These are phyloP conservation scores for Syrphus vitripennis DNA, from an alignment of 2,888 invertebrate species.

Conservation along the genomic window DNA sequence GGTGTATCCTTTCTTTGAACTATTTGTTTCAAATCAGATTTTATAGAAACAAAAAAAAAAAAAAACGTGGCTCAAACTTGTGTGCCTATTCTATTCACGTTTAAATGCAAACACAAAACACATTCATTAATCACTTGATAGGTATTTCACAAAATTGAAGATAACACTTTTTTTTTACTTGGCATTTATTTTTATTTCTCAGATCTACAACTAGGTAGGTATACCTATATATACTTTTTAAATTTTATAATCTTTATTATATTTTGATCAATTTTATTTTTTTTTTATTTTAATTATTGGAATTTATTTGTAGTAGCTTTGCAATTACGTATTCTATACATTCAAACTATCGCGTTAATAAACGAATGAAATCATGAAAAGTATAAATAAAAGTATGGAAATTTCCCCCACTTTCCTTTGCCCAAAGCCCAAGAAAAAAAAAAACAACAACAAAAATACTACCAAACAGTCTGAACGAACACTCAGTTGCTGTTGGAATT, in stretches of 20 bases:
- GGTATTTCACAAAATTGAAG: not conserved
- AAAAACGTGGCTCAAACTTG: not conserved
- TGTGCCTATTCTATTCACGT: not conserved
- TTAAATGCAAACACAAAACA: not conserved
- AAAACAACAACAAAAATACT: not conserved
- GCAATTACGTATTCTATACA: not conserved
- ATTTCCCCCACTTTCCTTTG: not conserved
- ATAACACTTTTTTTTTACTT: not conserved
- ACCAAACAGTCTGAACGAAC: not conserved
- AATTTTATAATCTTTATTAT: not conserved
- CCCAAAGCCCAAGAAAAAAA: not conserved
- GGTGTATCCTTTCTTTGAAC: not conserved
- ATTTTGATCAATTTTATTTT: not conserved
- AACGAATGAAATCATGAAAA: not conserved
- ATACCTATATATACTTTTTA: not conserved
- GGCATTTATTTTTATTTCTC: not conserved
- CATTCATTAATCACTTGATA: not conserved
- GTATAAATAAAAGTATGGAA: not conserved
- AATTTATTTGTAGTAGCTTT: not conserved
- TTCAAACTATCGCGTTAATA: not conserved
- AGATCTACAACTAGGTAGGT: not conserved
- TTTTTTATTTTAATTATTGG: not conserved
- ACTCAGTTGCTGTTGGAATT: not conserved
- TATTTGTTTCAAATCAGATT: not conserved
- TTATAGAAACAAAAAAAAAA: not conserved